Evolutionary conservation across 2,888 invertebrate genomes (phyloP), one percentile per base, ranked within the genome.

Genomic region (Ryuthela nishihirai): DNA sequence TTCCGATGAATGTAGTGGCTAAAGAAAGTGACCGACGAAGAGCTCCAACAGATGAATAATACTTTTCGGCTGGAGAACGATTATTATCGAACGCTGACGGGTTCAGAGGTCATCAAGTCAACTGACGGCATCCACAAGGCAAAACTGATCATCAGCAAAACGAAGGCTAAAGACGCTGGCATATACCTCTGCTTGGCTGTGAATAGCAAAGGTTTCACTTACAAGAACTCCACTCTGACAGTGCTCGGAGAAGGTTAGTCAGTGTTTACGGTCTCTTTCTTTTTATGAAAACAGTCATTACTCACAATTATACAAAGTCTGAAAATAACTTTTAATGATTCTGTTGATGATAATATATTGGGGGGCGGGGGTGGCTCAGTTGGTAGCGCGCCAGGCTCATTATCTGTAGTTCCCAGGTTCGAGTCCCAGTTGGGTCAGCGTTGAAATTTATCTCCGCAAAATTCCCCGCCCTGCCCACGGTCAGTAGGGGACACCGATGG

Each of bases 1-100:
- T n/a, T n/a, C n/a, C n/a, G n/a, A n/a, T n/a, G n/a, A n/a, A n/a
- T 32, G 15, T 17, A 58, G 52, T 58, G 56, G 56, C 26, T 58
- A 17, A 58, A 58, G 24, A 41, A 38, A 35, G 5, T 54, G 10
- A 47, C 36, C 12, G 43, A 32, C 3, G 39, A 49, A 49, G 55
- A 55, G 17, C 32, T 41, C 2, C 41, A 17, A 29, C 25, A 26
- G 20, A 32, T 32, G 45, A 52, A 6, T 40, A 17, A 45, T 25
- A 2, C 15, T 56, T 2, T 58, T 58, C 25, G 45, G 52, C 20
- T 41, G 32, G 3, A 52, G 46, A 21, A 24, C 23, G 20, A 45
- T 17, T 46, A 34, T 35, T 58, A 58, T 20, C 35, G 52, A 3
- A 36, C 56, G 18, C 32, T 56, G 4, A 50, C 38, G 23, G 5